These are phyloP conservation scores for Menidia menidia DNA, from an alignment of 2,797 vertebrate species.

Conservation along the genomic window DNA sequence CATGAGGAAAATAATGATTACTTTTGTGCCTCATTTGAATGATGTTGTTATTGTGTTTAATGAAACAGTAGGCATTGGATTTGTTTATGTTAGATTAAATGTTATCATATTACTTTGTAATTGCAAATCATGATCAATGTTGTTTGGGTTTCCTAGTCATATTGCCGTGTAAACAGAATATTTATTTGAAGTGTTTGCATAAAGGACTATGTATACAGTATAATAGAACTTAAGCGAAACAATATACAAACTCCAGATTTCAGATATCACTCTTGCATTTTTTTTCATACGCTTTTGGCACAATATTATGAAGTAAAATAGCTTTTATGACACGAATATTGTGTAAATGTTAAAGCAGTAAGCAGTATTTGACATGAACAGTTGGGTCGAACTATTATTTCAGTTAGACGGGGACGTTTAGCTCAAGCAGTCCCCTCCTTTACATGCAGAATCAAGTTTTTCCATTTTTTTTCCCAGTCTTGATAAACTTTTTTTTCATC, in stretches of 20 bases:
- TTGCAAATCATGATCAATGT: slow-evolving; percentile 59
- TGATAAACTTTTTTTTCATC: too few species aligned
- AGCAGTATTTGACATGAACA: too few species aligned
- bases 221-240: slow-evolving; percentile 25
- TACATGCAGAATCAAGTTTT: too few species aligned
- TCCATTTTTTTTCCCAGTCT: too few species aligned
- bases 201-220: slow-evolving; percentile 42
- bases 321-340: neutral
- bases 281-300: slow-evolving; percentile 4
- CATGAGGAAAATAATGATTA: slow-evolving; percentile 64
- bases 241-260: slow-evolving; percentile 22
- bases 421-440: too few species aligned
- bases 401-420: too few species aligned
- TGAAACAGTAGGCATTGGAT: slow-evolving; percentile 57
- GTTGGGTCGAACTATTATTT: too few species aligned
- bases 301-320: neutral
- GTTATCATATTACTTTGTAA: slow-evolving; percentile 60
- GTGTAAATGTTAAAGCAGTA: neutral
- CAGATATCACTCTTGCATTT: neutral
- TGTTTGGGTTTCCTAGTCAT: slow-evolving; percentile 47
- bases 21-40: slow-evolving; percentile 72
- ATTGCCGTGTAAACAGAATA: slow-evolving; percentile 33
- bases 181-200: slow-evolving; percentile 49
- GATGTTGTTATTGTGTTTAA: slow-evolving; percentile 65
- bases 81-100: slow-evolving; percentile 55